These are phyloP conservation scores for Strix aluco DNA, from an alignment of 2,113 vertebrate species.

Conservation along the genomic window DNA sequence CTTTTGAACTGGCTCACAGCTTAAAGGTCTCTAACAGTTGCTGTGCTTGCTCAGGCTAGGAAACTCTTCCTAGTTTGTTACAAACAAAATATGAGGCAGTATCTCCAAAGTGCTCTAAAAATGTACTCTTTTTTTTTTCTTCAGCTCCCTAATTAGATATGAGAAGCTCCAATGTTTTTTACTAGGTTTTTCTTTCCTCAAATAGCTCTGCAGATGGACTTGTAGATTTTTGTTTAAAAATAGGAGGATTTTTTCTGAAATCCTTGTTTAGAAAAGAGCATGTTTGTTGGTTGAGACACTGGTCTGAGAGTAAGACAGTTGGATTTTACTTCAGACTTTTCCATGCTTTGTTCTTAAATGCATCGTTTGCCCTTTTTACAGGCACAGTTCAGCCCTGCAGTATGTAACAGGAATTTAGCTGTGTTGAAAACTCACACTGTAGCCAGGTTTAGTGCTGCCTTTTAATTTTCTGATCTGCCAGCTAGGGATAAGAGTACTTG, in stretches of 20 bases:
- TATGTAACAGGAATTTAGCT: background rate
- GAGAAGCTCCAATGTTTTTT: background rate
- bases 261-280: background rate
- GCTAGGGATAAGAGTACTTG: slow-evolving; percentile 8
- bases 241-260: background rate
- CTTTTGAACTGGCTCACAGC: background rate
- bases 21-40: background rate
- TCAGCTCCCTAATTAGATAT: background rate
- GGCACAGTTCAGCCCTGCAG: background rate
- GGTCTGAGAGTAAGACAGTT: background rate
- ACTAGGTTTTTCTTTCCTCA: background rate
- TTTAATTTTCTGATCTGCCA: slow-evolving; percentile 26
- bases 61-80: background rate
- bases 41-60: background rate
- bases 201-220: background rate
- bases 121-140: background rate
- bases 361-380: background rate
- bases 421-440: background rate
- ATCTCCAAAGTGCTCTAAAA: background rate
- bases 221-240: slow-evolving; percentile 30
- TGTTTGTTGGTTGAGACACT: background rate
- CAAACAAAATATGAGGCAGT: background rate
- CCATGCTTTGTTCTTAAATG: background rate
- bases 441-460: slow-evolving; percentile 12
- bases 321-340: slow-evolving; percentile 3